Percentiles rank a stretch among this genome's conserved stretches.
Evolutionary conservation across 2,797 vertebrate species (phyloP).

Genomic region (Xenentodon cancila): DNA sequence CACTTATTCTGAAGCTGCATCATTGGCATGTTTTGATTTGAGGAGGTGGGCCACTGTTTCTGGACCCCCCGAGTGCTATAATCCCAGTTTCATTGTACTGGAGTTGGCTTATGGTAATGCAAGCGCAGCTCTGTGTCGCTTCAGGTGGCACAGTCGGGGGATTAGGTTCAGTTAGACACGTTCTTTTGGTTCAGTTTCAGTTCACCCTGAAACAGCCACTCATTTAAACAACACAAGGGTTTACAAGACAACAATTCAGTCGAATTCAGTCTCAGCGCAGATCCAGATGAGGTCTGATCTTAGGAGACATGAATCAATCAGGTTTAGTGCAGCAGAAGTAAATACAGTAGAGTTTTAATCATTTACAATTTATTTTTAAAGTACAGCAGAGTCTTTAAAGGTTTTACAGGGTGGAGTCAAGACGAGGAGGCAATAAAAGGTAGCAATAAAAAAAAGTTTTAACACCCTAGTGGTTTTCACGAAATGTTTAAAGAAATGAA

Average conservation of each 20-base stretch:
- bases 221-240: not conserved
- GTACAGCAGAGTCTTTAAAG: too few species aligned
- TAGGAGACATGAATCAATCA: too few species aligned
- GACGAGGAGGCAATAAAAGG: too few species aligned
- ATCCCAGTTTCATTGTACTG: not conserved
- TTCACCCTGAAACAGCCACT: not conserved
- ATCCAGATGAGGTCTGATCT: not conserved
- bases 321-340: too few species aligned
- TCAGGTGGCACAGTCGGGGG: not conserved
- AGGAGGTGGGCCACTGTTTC: too few species aligned
- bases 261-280: not conserved
- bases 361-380: too few species aligned
- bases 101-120: not conserved
- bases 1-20: not conserved
- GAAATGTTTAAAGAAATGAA: too few species aligned
- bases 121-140: not conserved
- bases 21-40: not conserved
- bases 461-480: too few species aligned
- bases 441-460: too few species aligned
- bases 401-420: too few species aligned
- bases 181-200: constrained; percentile 7
- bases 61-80: not conserved
- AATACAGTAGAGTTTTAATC: too few species aligned
- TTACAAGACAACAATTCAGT: not conserved
- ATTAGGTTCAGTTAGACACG: constrained; percentile 7